phyloP scores from a whole-genome alignment of 92 coral and sea anemone genomes.

The Actinernus sp. region DNA sequence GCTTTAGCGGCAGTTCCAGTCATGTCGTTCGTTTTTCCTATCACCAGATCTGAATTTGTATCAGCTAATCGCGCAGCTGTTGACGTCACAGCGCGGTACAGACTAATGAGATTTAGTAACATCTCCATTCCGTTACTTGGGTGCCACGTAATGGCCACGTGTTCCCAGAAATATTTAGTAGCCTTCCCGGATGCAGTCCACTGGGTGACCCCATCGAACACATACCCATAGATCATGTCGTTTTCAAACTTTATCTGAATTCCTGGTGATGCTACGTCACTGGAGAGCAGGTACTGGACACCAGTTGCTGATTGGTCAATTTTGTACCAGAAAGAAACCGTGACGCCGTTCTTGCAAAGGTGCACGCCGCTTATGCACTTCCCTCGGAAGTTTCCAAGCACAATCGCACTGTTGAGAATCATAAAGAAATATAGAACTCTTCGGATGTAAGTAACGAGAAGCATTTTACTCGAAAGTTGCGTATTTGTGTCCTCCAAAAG shows the following conservation, averaged over 20 bases:
- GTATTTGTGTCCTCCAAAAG: no score
- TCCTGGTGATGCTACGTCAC: slow-evolving; percentile 21
- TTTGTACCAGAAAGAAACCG: slow-evolving; percentile 57
- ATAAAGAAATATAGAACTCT: not conserved
- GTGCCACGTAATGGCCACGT: slow-evolving; percentile 57
- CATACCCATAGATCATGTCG: not conserved
- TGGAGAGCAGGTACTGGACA: slow-evolving; percentile 14
- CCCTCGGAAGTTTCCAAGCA: slow-evolving; percentile 26
- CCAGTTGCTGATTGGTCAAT: slow-evolving; percentile 11
- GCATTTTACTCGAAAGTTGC: no score
- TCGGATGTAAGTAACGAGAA: no score
- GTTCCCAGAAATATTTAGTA: slow-evolving; percentile 41
- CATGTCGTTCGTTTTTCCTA: slow-evolving; percentile 20
- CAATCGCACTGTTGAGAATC: slow-evolving; percentile 22
- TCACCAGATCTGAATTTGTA: slow-evolving; percentile 5
- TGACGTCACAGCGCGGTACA: not conserved
- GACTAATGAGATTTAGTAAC: slow-evolving; percentile 13
- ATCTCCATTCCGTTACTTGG: not conserved
- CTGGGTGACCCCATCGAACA: not conserved
- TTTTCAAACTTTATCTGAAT: slow-evolving; percentile 13
- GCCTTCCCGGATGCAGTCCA: not conserved
- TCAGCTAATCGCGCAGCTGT: not conserved
- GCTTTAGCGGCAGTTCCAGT: slow-evolving; percentile 28
- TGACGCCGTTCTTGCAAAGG: slow-evolving; percentile 42
- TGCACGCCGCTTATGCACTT: slow-evolving; percentile 24